Base-by-base conservation (phyloP, 2,797 vertebrate genomes). In the Mormyrops boulengeri region DNA sequence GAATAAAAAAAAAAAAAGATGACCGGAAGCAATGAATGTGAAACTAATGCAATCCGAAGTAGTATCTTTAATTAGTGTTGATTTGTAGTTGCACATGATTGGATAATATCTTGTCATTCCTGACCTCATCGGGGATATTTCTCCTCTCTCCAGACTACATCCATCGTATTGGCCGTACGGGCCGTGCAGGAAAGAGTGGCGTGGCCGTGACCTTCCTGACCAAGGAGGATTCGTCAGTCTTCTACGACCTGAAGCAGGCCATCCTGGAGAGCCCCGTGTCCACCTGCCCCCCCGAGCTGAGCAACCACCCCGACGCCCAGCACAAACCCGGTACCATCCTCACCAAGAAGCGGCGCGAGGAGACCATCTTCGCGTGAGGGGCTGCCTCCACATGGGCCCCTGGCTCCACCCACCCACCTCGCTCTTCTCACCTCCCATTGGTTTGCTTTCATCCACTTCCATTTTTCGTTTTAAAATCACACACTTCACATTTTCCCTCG, bases 241-340 rank as follows among this genome's bases (percentile, higher is more conserved):
- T 99, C 95, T 99, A 99, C 53, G 98, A 99, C 94, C 95, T 99
- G 93, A 99, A 99, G 91, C 98, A 99, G 93, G 98, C 98, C 87
- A 97, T 99, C 93, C 93, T 99, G n/a, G 98, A 99, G 94, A 99
- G 98, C 93, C 98, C 98, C 0, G 98, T 99, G 47, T 99, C 98
- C 53, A 97, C 96, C n/a, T 99, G 98, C 77, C 98, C 98, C 0
- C 98, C 98, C 0, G 98, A 99, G 94, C 97, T 99, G 50, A 92
- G 97, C 91, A 99, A 99, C 95, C 98, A 99, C 93, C 98, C 98
- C 0, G 98, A 99, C 0, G 98, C 98, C 85, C 97, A 99, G 93
- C 98, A 99, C 96, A 99, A 99, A 85, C 98, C 98, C 0, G 98
- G 98, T 92, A 99, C 98, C 92, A 99, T 99, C 95, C 97, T 99